Percentiles rank a stretch among this genome's conserved stretches.
Conservation (phyloP, 2,797 vertebrate genomes). For the Amniataba percoides region DNA sequence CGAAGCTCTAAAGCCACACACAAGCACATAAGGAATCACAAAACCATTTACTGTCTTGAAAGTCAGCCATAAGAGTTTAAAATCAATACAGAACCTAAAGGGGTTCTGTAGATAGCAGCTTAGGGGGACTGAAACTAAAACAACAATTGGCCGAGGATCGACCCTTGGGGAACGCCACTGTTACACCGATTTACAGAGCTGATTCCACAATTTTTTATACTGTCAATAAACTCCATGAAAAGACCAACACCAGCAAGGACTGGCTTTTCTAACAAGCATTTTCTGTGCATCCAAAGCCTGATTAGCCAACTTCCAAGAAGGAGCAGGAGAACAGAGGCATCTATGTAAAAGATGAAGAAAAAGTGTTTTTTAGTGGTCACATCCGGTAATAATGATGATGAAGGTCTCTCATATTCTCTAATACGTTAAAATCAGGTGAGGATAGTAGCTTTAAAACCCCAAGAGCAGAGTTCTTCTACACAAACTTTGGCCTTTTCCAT, state of each 20-base stretch:
- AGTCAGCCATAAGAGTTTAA: neutral
- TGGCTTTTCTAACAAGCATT: too few species aligned
- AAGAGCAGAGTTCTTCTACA: neutral
- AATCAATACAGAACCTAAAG: neutral
- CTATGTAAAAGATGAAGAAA: neutral
- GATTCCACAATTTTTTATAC: neutral
- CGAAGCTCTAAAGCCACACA: neutral
- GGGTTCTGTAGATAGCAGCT: too few species aligned
- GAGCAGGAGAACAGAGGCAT: neutral
- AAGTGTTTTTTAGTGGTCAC: too few species aligned
- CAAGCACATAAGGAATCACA: too few species aligned
- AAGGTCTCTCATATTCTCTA: neutral
- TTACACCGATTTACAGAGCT: neutral
- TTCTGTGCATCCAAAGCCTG: neutral
- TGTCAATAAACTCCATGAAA: neutral
- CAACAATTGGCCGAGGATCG: constrained; percentile 1
- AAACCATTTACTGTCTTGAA: neutral
- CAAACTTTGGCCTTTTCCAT: neutral
- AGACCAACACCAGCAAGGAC: neutral
- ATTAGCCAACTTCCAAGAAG: neutral
- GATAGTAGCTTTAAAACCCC: neutral
- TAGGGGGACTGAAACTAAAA: neutral
- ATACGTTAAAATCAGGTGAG: neutral
- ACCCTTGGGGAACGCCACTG: constrained; percentile 14
- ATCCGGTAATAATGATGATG: neutral